Evolutionary conservation across 2,113 vertebrate species (phyloP).

Genomic region (Grammomys dolichurus): DNA sequence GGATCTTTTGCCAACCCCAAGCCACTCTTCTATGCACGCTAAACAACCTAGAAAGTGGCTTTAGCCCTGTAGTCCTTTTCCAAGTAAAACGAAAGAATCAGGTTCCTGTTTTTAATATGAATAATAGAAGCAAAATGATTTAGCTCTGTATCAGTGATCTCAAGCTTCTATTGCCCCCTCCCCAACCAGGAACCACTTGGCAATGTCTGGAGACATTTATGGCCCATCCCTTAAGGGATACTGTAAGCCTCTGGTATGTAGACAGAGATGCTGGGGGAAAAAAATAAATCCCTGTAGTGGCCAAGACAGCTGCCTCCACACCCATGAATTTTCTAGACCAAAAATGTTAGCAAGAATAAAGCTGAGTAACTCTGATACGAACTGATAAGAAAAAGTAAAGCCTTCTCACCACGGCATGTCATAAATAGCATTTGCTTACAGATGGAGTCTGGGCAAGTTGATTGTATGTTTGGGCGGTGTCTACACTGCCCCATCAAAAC

Average conservation of each 20-base stretch:
- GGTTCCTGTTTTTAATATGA: neutral
- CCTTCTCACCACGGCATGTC: neutral
- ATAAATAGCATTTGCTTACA: neutral
- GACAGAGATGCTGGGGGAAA: neutral
- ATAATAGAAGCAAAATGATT: neutral
- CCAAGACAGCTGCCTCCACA: neutral
- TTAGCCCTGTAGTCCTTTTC: neutral
- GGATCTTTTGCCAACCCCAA: neutral
- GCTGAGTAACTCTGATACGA: neutral
- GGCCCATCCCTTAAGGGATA: neutral
- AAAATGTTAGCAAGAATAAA: neutral
- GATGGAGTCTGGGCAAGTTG: neutral
- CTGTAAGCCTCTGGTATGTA: neutral
- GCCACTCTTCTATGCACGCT: neutral
- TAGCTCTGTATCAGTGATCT: neutral
- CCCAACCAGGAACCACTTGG: neutral
- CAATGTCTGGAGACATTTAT: neutral
- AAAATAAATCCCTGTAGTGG: neutral
- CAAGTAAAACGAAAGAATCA: conserved; percentile 10
- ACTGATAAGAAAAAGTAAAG: conserved; percentile 28
- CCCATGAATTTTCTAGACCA: neutral
- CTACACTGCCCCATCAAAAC: conserved; percentile 46
- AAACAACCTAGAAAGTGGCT: neutral
- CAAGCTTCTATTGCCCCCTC: neutral
- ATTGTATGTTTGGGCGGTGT: neutral